Evolutionary conservation across 2,797 vertebrate species (phyloP).

Genomic region (Aeoliscus strigatus): DNA sequence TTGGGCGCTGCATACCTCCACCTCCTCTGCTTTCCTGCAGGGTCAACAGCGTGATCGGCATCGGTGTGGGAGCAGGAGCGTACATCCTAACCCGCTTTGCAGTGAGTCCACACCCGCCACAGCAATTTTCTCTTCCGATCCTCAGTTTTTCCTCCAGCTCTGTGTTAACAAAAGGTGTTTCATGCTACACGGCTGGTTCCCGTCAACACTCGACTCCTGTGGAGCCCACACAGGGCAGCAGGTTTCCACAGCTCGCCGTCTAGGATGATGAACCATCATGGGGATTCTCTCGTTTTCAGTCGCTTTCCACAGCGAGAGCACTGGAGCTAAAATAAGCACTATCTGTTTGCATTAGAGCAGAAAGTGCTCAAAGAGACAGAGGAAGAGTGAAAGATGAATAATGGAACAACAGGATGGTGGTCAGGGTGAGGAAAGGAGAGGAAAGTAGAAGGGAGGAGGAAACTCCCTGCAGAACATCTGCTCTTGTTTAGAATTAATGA

Average conservation of each 20-base stretch:
- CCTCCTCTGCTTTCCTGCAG: constrained; percentile 65
- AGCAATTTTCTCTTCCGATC: background rate
- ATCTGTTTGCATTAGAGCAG: constrained; percentile 32
- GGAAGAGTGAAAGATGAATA: constrained; percentile 39
- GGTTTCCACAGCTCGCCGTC: constrained; percentile 20
- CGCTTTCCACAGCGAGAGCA: constrained; percentile 17
- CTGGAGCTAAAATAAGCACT: constrained; percentile 42
- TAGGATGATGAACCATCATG: constrained; percentile 43
- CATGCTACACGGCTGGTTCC: constrained; percentile 21
- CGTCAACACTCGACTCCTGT: constrained; percentile 21
- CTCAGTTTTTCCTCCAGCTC: background rate
- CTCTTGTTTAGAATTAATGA: constrained; percentile 39
- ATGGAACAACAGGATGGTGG: constrained; percentile 27
- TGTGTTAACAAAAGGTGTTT: constrained; percentile 29
- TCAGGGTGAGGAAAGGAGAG: constrained; percentile 8
- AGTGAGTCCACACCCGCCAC: constrained; percentile 75
- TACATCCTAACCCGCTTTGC: constrained; percentile 89
- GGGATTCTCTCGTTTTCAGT: constrained; percentile 22
- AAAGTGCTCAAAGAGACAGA: constrained; percentile 26
- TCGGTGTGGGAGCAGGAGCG: constrained; percentile 93
- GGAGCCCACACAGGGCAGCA: constrained; percentile 32
- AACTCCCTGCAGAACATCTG: constrained; percentile 14
- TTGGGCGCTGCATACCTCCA: too few species aligned
- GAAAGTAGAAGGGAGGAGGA: constrained; percentile 9
- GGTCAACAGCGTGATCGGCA: constrained; percentile 87